phyloP scores from a whole-genome alignment of 2,797 vertebrate genomes.

The Crenichthys baileyi region DNA sequence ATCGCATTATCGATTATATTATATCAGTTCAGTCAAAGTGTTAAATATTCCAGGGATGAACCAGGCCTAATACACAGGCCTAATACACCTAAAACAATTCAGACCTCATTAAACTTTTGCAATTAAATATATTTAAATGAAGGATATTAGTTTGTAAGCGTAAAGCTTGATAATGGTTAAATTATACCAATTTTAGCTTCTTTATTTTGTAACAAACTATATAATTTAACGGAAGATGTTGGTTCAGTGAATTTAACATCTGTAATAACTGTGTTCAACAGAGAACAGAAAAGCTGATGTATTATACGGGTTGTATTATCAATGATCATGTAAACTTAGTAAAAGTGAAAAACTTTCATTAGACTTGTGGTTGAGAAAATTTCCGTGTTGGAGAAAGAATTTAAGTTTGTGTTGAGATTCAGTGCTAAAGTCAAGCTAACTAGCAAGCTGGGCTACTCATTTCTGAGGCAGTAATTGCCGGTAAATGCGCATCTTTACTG shows the following conservation, averaged over 20 bases:
- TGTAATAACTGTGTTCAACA: no score
- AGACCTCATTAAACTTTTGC: neutral
- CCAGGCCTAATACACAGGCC: constrained; percentile 13
- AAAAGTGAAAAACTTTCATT: neutral
- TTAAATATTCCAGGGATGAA: constrained; percentile 35
- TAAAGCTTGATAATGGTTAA: neutral
- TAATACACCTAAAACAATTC: neutral
- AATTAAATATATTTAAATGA: neutral
- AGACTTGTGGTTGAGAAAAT: neutral
- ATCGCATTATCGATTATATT: constrained; percentile 41
- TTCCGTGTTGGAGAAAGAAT: neutral
- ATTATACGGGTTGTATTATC: neutral
- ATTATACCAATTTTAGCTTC: neutral
- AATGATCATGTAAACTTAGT: neutral
- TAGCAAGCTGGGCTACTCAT: neutral
- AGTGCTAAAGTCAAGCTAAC: neutral
- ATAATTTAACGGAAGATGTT: neutral
- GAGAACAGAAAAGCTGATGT: no score
- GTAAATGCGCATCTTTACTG: neutral
- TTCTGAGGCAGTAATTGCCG: neutral
- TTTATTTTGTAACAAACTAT: neutral
- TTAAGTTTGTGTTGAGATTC: neutral
- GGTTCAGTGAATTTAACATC: no score
- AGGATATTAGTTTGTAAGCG: neutral
- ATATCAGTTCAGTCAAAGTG: constrained; percentile 40